Conservation (phyloP, 2,113 vertebrate genomes). For the Eleginops maclovinus region DNA sequence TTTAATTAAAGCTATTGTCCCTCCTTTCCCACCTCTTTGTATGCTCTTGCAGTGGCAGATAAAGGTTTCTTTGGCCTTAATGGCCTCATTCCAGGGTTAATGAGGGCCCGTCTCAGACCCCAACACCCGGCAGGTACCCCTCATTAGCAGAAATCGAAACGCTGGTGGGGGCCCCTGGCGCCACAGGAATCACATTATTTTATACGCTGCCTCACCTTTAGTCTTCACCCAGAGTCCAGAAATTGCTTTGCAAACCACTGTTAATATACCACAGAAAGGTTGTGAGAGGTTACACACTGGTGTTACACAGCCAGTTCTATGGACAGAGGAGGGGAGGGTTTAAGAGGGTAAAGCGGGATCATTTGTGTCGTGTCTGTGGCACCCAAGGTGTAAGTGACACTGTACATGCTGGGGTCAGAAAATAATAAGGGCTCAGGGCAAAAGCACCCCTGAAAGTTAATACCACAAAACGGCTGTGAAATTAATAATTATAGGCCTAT, state of each 20-base stretch:
- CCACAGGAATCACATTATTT: slow-evolving; percentile 70
- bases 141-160: slow-evolving; percentile 72
- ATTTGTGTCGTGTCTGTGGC: slow-evolving; percentile 36
- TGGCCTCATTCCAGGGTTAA: slow-evolving; percentile 74
- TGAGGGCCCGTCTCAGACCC: slow-evolving; percentile 72
- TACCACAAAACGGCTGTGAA: slow-evolving; percentile 5
- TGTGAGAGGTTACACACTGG: slow-evolving; percentile 47
- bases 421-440: slow-evolving; percentile 41
- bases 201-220: slow-evolving; percentile 58
- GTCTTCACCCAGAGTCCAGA: slow-evolving; percentile 36
- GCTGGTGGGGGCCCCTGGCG: slow-evolving; percentile 41
- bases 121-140: slow-evolving; percentile 63
- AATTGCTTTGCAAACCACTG: slow-evolving; percentile 34
- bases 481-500: slow-evolving; percentile 14
- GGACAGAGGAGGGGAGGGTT: slow-evolving; percentile 28
- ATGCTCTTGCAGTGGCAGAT: slow-evolving; percentile 57
- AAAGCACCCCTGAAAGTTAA: slow-evolving; percentile 33
- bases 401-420: slow-evolving; percentile 28
- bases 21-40: slow-evolving; percentile 46
- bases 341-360: slow-evolving; percentile 28
- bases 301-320: slow-evolving; percentile 40
- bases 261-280: slow-evolving; percentile 58
- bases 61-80: slow-evolving; percentile 62
- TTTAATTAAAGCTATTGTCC: slow-evolving; percentile 62
- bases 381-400: slow-evolving; percentile 18